These are phyloP conservation scores for Mohoua ochrocephala DNA, from an alignment of 2,113 vertebrate genomes.

Conservation along the genomic window DNA sequence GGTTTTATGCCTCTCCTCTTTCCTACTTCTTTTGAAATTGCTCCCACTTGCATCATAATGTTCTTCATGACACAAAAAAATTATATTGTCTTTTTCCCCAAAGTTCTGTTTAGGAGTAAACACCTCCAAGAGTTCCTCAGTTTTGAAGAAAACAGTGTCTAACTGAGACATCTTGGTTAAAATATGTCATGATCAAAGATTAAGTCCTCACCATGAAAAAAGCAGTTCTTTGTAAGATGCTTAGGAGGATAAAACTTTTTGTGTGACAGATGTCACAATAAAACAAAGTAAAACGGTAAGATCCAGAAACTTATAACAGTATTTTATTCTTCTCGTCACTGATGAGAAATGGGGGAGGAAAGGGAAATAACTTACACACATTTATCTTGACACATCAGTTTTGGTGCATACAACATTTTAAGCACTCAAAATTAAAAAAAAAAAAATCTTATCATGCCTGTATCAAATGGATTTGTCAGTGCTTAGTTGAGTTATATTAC, in stretches of 20 bases:
- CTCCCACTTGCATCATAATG: neutral
- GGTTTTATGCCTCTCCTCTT: neutral
- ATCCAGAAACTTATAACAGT: neutral
- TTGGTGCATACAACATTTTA: neutral
- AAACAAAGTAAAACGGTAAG: conserved; percentile 23
- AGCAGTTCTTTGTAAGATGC: conserved; percentile 3
- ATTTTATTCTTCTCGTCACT: neutral
- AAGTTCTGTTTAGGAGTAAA: conserved; percentile 20
- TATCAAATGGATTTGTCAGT: conserved; percentile 51
- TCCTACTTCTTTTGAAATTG: neutral
- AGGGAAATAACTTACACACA: conserved; percentile 21
- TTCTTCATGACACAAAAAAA: neutral
- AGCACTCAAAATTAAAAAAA: neutral
- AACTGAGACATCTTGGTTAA: neutral
- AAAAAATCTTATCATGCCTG: neutral
- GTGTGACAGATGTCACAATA: conserved; percentile 42
- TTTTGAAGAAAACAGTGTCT: neutral
- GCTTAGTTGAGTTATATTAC: conserved; percentile 8
- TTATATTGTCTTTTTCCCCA: neutral
- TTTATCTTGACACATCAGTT: conserved; percentile 28
- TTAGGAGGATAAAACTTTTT: conserved; percentile 45
- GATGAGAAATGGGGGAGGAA: neutral
- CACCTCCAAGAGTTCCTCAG: neutral
- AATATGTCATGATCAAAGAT: conserved; percentile 32
- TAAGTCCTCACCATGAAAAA: conserved; percentile 10